phyloP scores from a whole-genome alignment of 2,888 invertebrate genomes.

The Tholera decimalis region DNA sequence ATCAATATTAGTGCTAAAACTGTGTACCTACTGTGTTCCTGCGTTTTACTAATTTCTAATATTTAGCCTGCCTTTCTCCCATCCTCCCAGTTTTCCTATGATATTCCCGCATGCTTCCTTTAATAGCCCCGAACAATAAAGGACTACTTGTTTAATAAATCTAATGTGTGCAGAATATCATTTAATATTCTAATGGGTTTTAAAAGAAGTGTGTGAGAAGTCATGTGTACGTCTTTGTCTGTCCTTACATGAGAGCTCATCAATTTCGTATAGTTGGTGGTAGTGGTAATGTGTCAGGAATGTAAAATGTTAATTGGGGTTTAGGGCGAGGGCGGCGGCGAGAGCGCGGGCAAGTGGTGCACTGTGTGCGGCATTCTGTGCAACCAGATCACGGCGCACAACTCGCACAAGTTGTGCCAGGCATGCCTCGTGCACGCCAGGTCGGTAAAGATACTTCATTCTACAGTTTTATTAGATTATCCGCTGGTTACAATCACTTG shows the following conservation, averaged over 20 bases:
- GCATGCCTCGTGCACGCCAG: slow-evolving; percentile 92
- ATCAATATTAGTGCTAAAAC: slow-evolving; percentile 41
- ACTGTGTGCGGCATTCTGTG: slow-evolving; percentile 90
- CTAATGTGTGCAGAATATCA: slow-evolving; percentile 91
- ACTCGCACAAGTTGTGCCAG: slow-evolving; percentile 90
- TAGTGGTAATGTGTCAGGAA: slow-evolving; percentile 73
- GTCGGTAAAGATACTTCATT: slow-evolving; percentile 83
- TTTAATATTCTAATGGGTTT: slow-evolving; percentile 87
- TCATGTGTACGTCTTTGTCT: slow-evolving; percentile 71
- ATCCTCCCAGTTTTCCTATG: slow-evolving; percentile 67
- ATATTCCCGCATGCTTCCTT: slow-evolving; percentile 90
- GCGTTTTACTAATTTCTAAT: slow-evolving; percentile 47
- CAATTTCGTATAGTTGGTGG: slow-evolving; percentile 61
- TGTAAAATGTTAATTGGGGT: slow-evolving; percentile 88
- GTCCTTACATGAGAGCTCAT: slow-evolving; percentile 64
- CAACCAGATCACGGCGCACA: slow-evolving; percentile 89
- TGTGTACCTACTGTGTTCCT: slow-evolving; percentile 55
- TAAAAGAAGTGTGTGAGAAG: slow-evolving; percentile 90
- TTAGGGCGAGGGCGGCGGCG: slow-evolving; percentile 89
- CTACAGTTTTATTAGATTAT: slow-evolving; percentile 65
- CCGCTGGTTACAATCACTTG: slow-evolving; percentile 69
- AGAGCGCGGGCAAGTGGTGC: slow-evolving; percentile 86
- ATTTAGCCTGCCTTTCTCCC: slow-evolving; percentile 50
- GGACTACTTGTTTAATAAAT: slow-evolving; percentile 76
- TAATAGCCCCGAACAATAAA: slow-evolving; percentile 85